Conservation (phyloP, 92 coral and sea anemone species). For the Siderastrea radians region DNA sequence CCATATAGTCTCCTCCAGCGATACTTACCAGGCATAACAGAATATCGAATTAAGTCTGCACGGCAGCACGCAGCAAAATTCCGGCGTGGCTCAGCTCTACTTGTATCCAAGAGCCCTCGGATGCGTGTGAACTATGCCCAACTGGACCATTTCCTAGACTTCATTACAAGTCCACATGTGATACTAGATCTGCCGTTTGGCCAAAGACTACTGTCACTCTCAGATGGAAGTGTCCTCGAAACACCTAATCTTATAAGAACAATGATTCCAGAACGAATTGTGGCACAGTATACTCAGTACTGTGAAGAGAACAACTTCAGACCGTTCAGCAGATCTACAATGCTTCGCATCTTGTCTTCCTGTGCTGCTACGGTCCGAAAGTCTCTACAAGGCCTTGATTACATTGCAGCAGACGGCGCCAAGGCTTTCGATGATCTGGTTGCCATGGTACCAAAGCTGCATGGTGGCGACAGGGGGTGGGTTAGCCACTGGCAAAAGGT, state of each 20-base stretch:
- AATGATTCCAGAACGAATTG: conserved; percentile 42
- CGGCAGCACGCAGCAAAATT: conserved; percentile 29
- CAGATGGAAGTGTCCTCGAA: conserved; percentile 45
- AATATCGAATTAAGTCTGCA: conserved; percentile 40
- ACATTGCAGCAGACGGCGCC: conserved; percentile 54
- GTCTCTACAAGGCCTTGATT: conserved; percentile 67
- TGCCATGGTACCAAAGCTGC: conserved; percentile 25
- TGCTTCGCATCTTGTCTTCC: conserved; percentile 6
- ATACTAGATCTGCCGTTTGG: conserved; percentile 61
- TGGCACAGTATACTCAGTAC: conserved; percentile 10
- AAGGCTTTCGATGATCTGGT: conserved; percentile 60
- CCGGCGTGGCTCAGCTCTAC: conserved; percentile 43
- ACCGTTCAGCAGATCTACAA: conserved; percentile 20
- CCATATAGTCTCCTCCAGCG: conserved; percentile 21
- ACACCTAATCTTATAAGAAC: conserved; percentile 28
- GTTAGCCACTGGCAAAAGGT: conserved; percentile 19
- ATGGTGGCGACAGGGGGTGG: conserved; percentile 28
- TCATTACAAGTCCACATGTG: conserved; percentile 58
- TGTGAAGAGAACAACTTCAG: conserved; percentile 13
- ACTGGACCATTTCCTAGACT: conserved; percentile 55
- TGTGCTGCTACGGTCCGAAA: conserved; percentile 56
- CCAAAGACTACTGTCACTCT: conserved; percentile 9
- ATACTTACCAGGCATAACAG: conserved; percentile 45
- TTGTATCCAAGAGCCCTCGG: conserved; percentile 4
- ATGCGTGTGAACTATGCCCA: conserved; percentile 43